Conservation (phyloP, 2,113 vertebrate species). For the Brachyhypopomus gauderio region DNA sequence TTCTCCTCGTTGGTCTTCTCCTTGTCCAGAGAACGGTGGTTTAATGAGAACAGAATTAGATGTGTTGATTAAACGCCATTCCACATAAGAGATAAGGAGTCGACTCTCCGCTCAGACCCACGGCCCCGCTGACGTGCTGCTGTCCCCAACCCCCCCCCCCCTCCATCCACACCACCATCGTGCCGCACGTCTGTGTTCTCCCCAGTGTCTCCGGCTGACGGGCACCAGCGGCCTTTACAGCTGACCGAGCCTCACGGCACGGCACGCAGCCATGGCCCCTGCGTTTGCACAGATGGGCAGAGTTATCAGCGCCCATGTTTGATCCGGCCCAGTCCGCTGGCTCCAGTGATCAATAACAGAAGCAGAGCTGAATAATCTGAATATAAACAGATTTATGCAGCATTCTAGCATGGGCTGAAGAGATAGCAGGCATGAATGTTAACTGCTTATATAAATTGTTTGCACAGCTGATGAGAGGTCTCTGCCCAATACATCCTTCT, state of each 20-base stretch:
- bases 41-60: too few species aligned
- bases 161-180: too few species aligned
- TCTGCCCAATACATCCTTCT: too few species aligned
- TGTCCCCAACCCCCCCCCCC: too few species aligned
- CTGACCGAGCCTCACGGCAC: background rate
- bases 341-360: conserved; percentile 25
- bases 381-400: conserved; percentile 4
- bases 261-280: background rate
- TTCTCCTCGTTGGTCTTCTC: too few species aligned
- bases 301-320: conserved; percentile 1
- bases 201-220: background rate
- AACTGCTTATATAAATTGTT: background rate
- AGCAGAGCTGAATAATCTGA: background rate
- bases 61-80: too few species aligned
- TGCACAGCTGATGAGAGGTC: too few species aligned
- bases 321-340: background rate
- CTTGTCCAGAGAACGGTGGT: too few species aligned
- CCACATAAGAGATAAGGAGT: too few species aligned
- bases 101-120: too few species aligned
- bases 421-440: background rate
- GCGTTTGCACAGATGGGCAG: conserved; percentile 32
- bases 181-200: background rate
- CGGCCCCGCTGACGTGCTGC: too few species aligned
- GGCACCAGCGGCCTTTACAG: background rate
- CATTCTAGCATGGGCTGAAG: background rate